Evolutionary conservation across 2,888 invertebrate species (phyloP), one percentile per base, ranked within the genome.

Genomic region (Drosophila hawaiiensis): DNA sequence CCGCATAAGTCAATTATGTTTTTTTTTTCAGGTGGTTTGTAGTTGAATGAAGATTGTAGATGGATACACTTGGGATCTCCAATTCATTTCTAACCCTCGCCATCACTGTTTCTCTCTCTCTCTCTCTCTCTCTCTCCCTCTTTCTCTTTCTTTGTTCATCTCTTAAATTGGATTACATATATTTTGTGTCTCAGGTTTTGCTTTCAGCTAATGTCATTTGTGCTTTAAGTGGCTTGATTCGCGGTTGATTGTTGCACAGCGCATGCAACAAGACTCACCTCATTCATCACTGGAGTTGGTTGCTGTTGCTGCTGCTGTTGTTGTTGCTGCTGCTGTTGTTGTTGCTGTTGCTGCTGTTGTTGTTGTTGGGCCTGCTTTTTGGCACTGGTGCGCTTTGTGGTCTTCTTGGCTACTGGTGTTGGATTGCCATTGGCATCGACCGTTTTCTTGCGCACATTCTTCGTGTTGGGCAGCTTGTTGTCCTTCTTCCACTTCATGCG

Each of bases 401-500:
- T 81, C 84, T 93, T 93, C 84, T 93, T 93, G 70, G 92, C 90
- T 88, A 92, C 91, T 73, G 92, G 90, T 89, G 92, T 92, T 82
- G 92, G 91, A 80, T 93, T 93, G 68, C 92, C 92, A 89, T 92
- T 93, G 75, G 92, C 92, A 77, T 94, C 94, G 80, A 93, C 94
- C 76, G 94, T 94, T 94, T 94, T 95, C 92, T 94, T 94, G 82
- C 96, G 94, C 33, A 96, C 96, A 93, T 96, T 96, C 92, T 96
- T 96, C 74, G 94, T 94, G 80, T 94, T 94, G 74, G 94, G 94
- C 85, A 94, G 90, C 91, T 94, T 94, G 92, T 94, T 94, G 95
- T 95, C 97, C 94, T 97, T 97, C 94, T 97, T 97, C 96, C 96
- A 97, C 93, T 97, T 97, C 97, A 97, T 97, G 77, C 97, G 94